Evolutionary conservation across 2,113 vertebrate species (phyloP), one percentile per base, ranked within the genome.

Genomic region (Vidua chalybeata): DNA sequence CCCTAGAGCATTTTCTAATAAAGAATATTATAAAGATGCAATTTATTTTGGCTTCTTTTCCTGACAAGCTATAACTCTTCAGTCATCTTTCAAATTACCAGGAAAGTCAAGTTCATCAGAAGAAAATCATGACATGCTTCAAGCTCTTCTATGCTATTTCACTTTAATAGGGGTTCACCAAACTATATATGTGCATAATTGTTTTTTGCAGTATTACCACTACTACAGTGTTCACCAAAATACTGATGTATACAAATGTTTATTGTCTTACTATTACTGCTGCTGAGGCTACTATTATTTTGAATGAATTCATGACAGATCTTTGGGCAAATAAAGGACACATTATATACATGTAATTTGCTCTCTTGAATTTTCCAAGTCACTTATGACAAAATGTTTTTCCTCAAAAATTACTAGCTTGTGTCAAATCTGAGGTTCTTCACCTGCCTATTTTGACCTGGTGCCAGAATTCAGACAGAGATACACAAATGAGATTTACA

Each of bases 11-110:
- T 51, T 83, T 87, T 74, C 15, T 62, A 85, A 35, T 77, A 46
- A 71, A 76, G 63, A 63, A 59, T 66, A 88, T 62, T 73, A 80
- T 49, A 79, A 94, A 77, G 55, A 73, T 10, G 4, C 39, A 48
- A 66, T 83, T 89, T 85, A 69, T 80, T 97, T 91, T n/a, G 19
- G 18, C 52, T 84, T 84, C 52, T 46, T 85, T 94, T 73, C 55
- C 33, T 80, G 68, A 87, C 54, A 89, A 66, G 31, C 19, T 69
- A 15, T 33, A 56, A 87, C 56, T 76, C 51, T 79, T 14, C 33
- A 58, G 33, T 49, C 35, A 72, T 76, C 74, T 71, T 92, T 93
- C 35, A 87, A 48, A 73, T 76, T 71, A 94, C 18, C 27, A 27
- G 20, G 16, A 92, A 77, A 79, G 13, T 83, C 37, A 69, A 76